phyloP scores from a whole-genome alignment of 2,113 vertebrate species.

The Numida meleagris region DNA sequence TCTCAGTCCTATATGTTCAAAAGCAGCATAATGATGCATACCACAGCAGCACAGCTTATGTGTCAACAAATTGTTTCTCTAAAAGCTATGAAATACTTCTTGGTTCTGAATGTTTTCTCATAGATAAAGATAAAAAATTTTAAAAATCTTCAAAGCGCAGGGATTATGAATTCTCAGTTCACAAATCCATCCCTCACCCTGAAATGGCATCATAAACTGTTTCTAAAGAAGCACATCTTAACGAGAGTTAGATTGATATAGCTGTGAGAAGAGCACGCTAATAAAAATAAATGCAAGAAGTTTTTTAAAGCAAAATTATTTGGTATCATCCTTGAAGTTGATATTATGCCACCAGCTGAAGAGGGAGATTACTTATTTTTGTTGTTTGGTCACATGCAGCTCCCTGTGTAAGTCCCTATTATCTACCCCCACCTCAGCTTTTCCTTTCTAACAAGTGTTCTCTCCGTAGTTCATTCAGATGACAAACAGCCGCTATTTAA shows the following conservation, averaged over 20 bases:
- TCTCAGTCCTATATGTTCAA: not conserved
- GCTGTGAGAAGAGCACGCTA: not conserved
- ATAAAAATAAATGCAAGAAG: not conserved
- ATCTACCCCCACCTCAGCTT: not conserved
- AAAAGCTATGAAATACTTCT: not conserved
- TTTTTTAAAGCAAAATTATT: not conserved
- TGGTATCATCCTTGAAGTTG: not conserved
- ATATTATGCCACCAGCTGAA: not conserved
- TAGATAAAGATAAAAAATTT: not conserved
- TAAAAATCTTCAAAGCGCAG: not conserved
- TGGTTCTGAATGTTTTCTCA: not conserved
- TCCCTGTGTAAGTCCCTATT: not conserved
- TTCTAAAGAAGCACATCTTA: not conserved
- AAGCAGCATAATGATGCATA: not conserved
- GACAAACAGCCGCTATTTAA: not conserved
- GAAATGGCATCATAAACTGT: not conserved
- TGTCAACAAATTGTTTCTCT: not conserved
- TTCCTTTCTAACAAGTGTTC: not conserved
- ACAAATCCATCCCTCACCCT: not conserved
- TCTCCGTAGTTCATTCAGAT: not conserved
- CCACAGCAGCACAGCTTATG: not conserved
- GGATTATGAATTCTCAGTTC: not conserved
- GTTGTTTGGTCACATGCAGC: not conserved
- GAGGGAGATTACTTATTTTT: not conserved
- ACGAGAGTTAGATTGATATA: not conserved